Conservation (phyloP, 2,888 invertebrate genomes). For the Lasioglossum leucozonium region DNA sequence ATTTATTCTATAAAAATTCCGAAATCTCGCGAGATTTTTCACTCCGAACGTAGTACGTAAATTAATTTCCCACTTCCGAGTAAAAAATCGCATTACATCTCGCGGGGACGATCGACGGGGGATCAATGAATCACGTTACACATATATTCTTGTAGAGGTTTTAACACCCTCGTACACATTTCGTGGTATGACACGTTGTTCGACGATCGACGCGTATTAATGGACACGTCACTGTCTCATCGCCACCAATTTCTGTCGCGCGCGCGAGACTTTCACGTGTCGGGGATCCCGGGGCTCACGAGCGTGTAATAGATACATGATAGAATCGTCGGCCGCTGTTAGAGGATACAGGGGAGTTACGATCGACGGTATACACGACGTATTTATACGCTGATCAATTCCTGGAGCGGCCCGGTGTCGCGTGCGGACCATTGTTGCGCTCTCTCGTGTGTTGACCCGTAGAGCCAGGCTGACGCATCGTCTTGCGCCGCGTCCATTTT, state of each 20-base stretch:
- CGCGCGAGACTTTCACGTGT: background rate
- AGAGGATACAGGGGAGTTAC: background rate
- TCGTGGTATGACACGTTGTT: background rate
- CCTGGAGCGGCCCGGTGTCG: background rate
- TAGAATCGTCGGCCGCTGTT: slow-evolving; percentile 12
- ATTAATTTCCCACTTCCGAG: background rate
- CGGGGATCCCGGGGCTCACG: background rate
- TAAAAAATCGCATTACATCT: background rate
- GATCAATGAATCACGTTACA: background rate
- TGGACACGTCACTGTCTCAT: background rate
- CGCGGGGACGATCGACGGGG: background rate
- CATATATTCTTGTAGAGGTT: background rate
- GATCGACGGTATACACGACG: background rate
- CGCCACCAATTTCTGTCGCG: slow-evolving; percentile 5
- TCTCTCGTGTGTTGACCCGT: slow-evolving; percentile 15
- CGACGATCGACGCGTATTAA: slow-evolving; percentile 11
- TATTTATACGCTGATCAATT: slow-evolving; percentile 53
- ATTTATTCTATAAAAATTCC: background rate
- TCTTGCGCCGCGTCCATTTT: slow-evolving; percentile 16
- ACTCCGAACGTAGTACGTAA: background rate
- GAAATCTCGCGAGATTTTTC: background rate
- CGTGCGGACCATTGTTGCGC: slow-evolving; percentile 33
- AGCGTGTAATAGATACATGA: slow-evolving; percentile 50
- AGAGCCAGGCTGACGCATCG: slow-evolving; percentile 3
- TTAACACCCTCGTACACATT: background rate